Evolutionary conservation across 2,797 vertebrate species (phyloP).

Genomic region (Brotula barbata): DNA sequence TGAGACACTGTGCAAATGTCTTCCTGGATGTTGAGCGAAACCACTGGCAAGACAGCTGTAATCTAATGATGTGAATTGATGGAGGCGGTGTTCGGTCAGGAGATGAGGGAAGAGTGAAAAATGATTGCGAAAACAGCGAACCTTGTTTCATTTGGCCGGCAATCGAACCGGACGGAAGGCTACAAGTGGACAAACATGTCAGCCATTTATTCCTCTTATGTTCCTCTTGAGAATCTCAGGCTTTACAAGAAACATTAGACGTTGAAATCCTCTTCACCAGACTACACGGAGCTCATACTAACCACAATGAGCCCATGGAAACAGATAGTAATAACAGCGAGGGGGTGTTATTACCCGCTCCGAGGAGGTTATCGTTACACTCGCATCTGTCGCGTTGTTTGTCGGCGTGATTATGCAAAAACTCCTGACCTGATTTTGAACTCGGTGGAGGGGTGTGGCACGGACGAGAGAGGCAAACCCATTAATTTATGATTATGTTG

Average conservation of each 20-base stretch:
- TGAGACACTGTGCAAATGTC: conserved; percentile 35
- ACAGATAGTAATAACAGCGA: conserved; percentile 32
- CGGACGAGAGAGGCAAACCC: too few species aligned
- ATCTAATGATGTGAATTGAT: conserved; percentile 45
- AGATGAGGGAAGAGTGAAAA: conserved; percentile 46
- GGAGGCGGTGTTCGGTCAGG: conserved; percentile 41
- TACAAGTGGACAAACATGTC: conserved; percentile 26
- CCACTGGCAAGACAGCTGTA: conserved; percentile 44
- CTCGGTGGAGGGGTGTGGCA: too few species aligned
- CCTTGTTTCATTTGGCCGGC: conserved; percentile 36
- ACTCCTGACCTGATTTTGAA: too few species aligned
- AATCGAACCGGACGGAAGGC: conserved; percentile 13
- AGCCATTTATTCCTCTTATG: conserved; percentile 7
- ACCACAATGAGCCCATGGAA: conserved; percentile 30
- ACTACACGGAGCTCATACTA: conserved; percentile 27
- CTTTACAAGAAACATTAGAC: conserved; percentile 29
- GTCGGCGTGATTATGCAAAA: too few species aligned
- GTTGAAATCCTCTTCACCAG: conserved; percentile 33
- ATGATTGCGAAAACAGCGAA: conserved; percentile 24
- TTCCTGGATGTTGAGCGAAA: conserved; percentile 42
- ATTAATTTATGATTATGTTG: too few species aligned
- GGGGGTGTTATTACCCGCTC: conserved; percentile 29
- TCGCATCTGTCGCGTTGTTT: too few species aligned
- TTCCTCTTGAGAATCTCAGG: conserved; percentile 9
- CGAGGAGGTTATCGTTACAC: not conserved